Percentiles rank a stretch among this genome's conserved stretches.
Conservation (phyloP, 2,888 invertebrate genomes). For the Nemotelus pantherinus region DNA sequence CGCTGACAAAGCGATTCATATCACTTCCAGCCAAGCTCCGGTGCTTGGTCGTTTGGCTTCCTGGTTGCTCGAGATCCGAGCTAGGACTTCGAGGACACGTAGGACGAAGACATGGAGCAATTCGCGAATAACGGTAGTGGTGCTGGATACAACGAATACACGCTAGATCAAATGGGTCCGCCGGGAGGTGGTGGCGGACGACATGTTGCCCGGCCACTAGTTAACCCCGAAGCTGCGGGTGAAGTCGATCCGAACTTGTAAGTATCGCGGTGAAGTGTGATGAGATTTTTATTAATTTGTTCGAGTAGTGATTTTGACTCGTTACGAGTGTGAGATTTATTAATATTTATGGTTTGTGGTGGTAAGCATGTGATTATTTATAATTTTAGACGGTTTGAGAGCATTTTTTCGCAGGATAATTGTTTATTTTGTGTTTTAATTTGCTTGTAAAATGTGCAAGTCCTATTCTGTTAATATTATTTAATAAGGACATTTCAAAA, state of each 20-base stretch:
- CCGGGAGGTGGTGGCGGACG: constrained; percentile 47
- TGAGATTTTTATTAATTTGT: neutral
- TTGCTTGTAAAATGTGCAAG: too few species aligned
- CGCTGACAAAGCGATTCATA: constrained; percentile 36
- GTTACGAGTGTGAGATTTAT: neutral
- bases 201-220: constrained; percentile 73
- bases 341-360: too few species aligned
- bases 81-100: neutral
- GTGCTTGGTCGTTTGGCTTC: neutral
- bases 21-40: neutral
- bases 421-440: too few species aligned
- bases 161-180: constrained; percentile 34
- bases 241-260: constrained; percentile 86
- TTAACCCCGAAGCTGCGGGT: constrained; percentile 83
- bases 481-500: too few species aligned
- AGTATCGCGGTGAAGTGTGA: constrained; percentile 54
- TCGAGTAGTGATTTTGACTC: neutral
- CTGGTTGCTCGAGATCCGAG: neutral
- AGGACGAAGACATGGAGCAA: constrained; percentile 45
- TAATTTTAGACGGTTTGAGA: too few species aligned
- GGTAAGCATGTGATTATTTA: too few species aligned
- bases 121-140: constrained; percentile 48
- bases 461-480: too few species aligned
- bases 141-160: constrained; percentile 42
- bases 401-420: too few species aligned